phyloP scores from a whole-genome alignment of 2,113 vertebrate genomes.

The Thamnophis sirtalis region DNA sequence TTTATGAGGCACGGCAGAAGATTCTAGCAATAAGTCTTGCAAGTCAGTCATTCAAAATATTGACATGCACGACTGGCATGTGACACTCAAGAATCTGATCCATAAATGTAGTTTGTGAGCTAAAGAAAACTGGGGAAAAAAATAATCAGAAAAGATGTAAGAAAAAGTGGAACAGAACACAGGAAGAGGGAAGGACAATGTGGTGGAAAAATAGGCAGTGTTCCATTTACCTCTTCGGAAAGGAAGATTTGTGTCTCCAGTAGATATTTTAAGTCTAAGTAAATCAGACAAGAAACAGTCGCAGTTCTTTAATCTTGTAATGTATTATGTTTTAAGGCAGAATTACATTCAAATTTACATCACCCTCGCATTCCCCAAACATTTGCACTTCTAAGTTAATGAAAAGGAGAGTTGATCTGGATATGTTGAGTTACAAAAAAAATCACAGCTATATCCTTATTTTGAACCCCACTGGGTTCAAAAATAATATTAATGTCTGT shows the following conservation, averaged over 20 bases:
- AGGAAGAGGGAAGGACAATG: neutral
- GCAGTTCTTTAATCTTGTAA: neutral
- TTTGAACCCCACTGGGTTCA: neutral
- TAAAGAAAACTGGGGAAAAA: neutral
- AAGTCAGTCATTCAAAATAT: constrained; percentile 21
- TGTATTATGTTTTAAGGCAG: constrained; percentile 3
- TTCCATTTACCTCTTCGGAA: neutral
- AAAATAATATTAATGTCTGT: neutral
- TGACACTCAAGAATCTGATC: constrained; percentile 20
- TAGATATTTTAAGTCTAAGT: constrained; percentile 15
- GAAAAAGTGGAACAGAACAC: neutral
- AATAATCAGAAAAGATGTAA: neutral
- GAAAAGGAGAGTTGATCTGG: neutral
- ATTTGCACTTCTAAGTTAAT: neutral
- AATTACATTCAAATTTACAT: neutral
- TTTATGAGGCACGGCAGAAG: neutral
- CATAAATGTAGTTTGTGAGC: neutral
- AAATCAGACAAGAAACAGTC: neutral
- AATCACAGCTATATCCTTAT: neutral
- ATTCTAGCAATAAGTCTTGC: constrained; percentile 6
- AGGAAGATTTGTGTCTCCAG: neutral
- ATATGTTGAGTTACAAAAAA: neutral
- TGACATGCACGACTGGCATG: constrained; percentile 2
- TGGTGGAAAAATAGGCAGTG: neutral
- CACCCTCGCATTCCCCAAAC: neutral